Evolutionary conservation across 2,113 vertebrate species (phyloP).

Genomic region (Aviceda subcristata): DNA sequence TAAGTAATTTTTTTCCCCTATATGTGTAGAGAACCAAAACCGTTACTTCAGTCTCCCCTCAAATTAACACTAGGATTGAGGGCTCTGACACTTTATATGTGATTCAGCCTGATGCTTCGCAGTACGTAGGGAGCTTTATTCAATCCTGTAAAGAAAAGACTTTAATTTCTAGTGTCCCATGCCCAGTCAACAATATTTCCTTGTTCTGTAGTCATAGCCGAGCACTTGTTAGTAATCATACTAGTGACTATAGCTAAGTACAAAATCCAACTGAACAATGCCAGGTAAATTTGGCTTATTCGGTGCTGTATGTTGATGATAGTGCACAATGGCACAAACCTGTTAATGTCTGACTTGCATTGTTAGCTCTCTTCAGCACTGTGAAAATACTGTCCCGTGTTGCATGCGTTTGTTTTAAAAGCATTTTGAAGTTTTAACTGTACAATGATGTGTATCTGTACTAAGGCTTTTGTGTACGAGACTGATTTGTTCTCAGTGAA

Average conservation of each 20-base stretch:
- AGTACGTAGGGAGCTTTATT: neutral
- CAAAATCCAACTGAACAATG: neutral
- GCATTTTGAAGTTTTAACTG: neutral
- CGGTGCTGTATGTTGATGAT: neutral
- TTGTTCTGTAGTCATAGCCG: neutral
- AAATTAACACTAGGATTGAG: neutral
- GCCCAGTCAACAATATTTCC: neutral
- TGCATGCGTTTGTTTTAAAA: neutral
- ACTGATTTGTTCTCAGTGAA: neutral
- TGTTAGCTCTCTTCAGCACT: neutral
- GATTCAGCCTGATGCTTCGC: neutral
- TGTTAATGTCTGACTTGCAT: accelerated
- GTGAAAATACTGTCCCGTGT: neutral
- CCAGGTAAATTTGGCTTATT: neutral
- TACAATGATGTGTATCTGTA: neutral
- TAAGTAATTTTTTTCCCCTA: neutral
- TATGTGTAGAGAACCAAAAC: neutral
- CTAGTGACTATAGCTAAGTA: neutral
- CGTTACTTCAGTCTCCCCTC: neutral
- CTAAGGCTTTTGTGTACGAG: neutral
- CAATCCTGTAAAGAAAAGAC: neutral
- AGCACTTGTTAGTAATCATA: neutral
- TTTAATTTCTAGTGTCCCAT: neutral
- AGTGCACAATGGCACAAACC: neutral
- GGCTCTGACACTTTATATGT: accelerated